Evolutionary conservation across 2,888 invertebrate genomes (phyloP), one percentile per base, ranked within the genome.

Genomic region (Trichopria drosophilae): DNA sequence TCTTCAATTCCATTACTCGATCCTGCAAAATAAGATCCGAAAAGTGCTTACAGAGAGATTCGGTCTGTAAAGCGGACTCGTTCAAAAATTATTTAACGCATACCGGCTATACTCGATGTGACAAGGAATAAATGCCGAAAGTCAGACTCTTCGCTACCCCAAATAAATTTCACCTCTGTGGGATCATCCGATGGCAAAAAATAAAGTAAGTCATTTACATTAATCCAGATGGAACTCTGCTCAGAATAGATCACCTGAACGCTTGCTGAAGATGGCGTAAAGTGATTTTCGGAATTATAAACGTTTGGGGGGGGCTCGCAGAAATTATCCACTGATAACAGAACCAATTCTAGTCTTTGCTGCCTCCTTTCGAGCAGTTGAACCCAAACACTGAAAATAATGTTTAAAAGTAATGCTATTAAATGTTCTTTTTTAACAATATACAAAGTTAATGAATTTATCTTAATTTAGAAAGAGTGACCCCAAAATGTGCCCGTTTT

Each of bases 71-170:
- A 18, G 42, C 12, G 12, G 7, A 23, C 34, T 31, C 13, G 34
- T 7, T 15, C 42, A 10, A 31, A 15, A 24, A 22, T 32, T 24
- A n/a, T 46, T 49, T 44, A 13, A 18, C 20, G 52, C 56, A 18
- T 53, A 72, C 73, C 71, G 37, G 76, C 69, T 62, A 79, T 69
- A 55, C 76, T 75, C 40, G 89, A 86, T 0, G 87, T 87, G 34
- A 90, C 80, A 44, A 88, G 78, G 73, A 94, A 94, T 51, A 97
- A 79, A 73, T 97, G 97, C 43, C 94, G 80, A 69, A 83, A 93
- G 0, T 94, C 94, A 0, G 88, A 87, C 72, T 93, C 90, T 77
- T 97, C 96, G 29, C 90, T 92, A 1, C 92, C 92, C 93, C 94
- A 96, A 39, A 97, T 81, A 75, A 95, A 94, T 53, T 79, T 79